phyloP scores from a whole-genome alignment of 2,888 invertebrate species.

The Ormyrus thymus region DNA sequence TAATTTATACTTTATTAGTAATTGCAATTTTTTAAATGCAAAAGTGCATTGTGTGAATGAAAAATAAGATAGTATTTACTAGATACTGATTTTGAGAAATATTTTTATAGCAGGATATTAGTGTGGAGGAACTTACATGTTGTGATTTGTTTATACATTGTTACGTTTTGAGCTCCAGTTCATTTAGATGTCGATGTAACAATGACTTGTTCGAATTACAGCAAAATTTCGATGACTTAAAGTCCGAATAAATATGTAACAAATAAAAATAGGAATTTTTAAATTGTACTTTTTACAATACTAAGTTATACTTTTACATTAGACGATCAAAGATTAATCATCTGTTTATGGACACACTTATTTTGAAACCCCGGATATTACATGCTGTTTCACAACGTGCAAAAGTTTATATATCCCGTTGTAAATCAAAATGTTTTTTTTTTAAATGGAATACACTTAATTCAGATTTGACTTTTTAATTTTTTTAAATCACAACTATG shows the following conservation, averaged over 20 bases:
- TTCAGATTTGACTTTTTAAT: slow-evolving; percentile 16
- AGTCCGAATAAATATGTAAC: slow-evolving; percentile 75
- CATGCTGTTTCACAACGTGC: slow-evolving; percentile 59
- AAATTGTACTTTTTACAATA: slow-evolving; percentile 56
- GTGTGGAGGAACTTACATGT: slow-evolving; percentile 73
- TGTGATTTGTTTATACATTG: slow-evolving; percentile 73
- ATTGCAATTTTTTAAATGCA: slow-evolving; percentile 42
- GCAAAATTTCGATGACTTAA: slow-evolving; percentile 75
- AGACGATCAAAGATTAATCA: slow-evolving; percentile 41
- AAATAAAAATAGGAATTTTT: slow-evolving; percentile 71
- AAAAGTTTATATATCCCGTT: slow-evolving; percentile 49
- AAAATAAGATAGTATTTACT: slow-evolving; percentile 37
- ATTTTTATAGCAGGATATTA: slow-evolving; percentile 68
- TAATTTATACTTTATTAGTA: slow-evolving; percentile 40
- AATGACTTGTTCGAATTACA: slow-evolving; percentile 75
- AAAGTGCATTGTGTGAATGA: slow-evolving; percentile 48
- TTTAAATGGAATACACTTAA: slow-evolving; percentile 34
- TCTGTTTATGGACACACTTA: slow-evolving; percentile 50
- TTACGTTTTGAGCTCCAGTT: slow-evolving; percentile 75
- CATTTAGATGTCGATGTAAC: slow-evolving; percentile 75
- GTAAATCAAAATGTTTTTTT: slow-evolving; percentile 17
- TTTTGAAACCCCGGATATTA: slow-evolving; percentile 38
- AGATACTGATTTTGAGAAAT: slow-evolving; percentile 48
- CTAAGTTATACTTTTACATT: slow-evolving; percentile 50
- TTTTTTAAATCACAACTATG: slow-evolving; percentile 55